phyloP scores from a whole-genome alignment of 53 echinoderm and acorn worm species.

The Holothuria scabra region DNA sequence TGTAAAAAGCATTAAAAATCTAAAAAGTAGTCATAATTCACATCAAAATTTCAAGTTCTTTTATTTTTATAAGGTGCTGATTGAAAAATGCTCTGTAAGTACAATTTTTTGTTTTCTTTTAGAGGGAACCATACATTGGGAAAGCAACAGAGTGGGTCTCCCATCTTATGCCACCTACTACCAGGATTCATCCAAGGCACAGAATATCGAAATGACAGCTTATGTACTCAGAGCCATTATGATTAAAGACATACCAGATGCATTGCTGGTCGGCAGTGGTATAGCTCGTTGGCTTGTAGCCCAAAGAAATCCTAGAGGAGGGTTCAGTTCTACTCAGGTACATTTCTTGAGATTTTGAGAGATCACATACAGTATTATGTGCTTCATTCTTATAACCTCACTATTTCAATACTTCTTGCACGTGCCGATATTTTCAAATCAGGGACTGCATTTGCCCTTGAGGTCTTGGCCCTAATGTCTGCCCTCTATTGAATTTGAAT shows the following conservation, averaged over 20 bases:
- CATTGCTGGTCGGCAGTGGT: slow-evolving; percentile 28
- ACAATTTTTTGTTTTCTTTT: not conserved
- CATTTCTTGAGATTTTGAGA: not conserved
- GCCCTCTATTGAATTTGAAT: too few species aligned
- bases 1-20: too few species aligned
- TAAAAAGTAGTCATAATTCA: too few species aligned
- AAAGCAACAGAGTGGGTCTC: slow-evolving; percentile 60
- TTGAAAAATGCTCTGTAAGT: too few species aligned
- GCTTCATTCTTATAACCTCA: too few species aligned
- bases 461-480: too few species aligned
- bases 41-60: too few species aligned
- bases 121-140: slow-evolving; percentile 71
- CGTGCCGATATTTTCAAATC: too few species aligned
- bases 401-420: too few species aligned
- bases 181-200: slow-evolving; percentile 55
- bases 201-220: slow-evolving; percentile 75
- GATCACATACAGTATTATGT: too few species aligned
- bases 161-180: slow-evolving; percentile 60
- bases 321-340: slow-evolving; percentile 84
- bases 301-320: slow-evolving; percentile 70
- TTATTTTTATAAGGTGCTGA: too few species aligned
- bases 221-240: slow-evolving; percentile 67
- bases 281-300: slow-evolving; percentile 69
- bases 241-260: slow-evolving; percentile 19
- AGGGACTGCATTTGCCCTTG: too few species aligned